Conservation (phyloP, 2,113 vertebrate species). For the Callopanchax toddi region DNA sequence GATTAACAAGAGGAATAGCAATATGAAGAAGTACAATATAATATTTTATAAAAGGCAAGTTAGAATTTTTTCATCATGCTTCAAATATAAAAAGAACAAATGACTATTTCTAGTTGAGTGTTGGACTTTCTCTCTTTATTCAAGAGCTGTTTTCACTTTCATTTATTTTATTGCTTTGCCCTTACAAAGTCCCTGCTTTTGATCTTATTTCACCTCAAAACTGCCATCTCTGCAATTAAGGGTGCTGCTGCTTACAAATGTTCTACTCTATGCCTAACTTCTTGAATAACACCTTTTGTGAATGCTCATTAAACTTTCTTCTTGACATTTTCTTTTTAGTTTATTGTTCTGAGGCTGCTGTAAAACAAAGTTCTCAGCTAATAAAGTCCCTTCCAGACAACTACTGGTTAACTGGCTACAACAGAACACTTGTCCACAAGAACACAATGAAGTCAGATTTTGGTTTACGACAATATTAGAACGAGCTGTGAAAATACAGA, state of each 20-base stretch:
- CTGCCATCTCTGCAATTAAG: too few species aligned
- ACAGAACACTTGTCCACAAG: background rate
- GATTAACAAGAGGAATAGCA: conserved; percentile 30
- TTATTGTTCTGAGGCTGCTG: background rate
- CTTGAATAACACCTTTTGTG: too few species aligned
- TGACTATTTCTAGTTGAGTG: background rate
- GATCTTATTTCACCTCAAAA: too few species aligned
- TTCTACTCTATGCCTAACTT: too few species aligned
- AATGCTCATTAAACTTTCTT: background rate
- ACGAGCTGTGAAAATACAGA: background rate
- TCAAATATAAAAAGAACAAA: background rate
- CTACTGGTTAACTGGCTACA: background rate
- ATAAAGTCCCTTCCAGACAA: too few species aligned
- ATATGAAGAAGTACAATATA: background rate
- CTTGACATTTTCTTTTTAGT: background rate
- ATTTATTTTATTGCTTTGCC: too few species aligned
- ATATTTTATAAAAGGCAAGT: too few species aligned
- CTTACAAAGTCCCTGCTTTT: background rate
- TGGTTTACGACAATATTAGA: background rate
- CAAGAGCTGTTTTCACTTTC: too few species aligned
- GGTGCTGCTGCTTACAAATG: too few species aligned
- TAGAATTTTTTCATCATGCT: too few species aligned
- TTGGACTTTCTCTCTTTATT: too few species aligned
- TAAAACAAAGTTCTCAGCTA: background rate
- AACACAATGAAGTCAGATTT: background rate